phyloP scores from a whole-genome alignment of 2,113 vertebrate genomes.

The Chamaea fasciata region DNA sequence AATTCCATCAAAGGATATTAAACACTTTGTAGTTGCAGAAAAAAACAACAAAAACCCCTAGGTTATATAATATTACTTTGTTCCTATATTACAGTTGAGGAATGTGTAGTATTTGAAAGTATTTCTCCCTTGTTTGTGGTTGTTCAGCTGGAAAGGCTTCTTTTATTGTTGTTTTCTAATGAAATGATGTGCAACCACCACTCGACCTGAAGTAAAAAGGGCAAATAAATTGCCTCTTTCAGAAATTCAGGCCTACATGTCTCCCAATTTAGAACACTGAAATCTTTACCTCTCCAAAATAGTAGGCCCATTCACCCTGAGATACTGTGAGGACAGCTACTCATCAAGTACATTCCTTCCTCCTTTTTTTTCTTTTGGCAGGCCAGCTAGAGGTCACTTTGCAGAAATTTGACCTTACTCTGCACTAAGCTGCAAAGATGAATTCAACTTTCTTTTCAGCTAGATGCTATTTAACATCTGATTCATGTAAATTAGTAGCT shows the following conservation, averaged over 20 bases:
- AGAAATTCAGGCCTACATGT: conserved; percentile 15
- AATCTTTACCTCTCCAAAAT: conserved; percentile 51
- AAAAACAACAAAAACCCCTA: not conserved
- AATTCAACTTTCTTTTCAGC: not conserved
- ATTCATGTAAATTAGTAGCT: not conserved
- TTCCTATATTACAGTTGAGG: conserved; percentile 3
- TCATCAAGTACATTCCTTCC: not conserved
- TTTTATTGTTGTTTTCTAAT: conserved; percentile 32
- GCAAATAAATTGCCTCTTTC: conserved; percentile 54
- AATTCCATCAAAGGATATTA: not conserved
- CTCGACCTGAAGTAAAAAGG: conserved; percentile 60
- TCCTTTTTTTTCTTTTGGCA: not conserved
- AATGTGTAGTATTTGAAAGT: conserved; percentile 43
- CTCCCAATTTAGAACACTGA: conserved; percentile 42
- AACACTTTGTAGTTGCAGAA: not conserved
- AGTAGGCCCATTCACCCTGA: conserved; percentile 36
- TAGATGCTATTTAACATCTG: not conserved
- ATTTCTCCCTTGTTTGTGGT: conserved; percentile 16
- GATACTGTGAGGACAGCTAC: conserved; percentile 21
- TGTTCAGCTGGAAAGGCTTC: conserved; percentile 44
- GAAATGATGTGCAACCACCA: conserved; percentile 48
- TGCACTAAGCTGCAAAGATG: not conserved
- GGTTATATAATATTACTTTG: conserved; percentile 48
- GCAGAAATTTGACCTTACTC: not conserved
- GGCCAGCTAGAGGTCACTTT: not conserved